phyloP scores from a whole-genome alignment of 2,113 vertebrate species.

The Sander lucioperca region DNA sequence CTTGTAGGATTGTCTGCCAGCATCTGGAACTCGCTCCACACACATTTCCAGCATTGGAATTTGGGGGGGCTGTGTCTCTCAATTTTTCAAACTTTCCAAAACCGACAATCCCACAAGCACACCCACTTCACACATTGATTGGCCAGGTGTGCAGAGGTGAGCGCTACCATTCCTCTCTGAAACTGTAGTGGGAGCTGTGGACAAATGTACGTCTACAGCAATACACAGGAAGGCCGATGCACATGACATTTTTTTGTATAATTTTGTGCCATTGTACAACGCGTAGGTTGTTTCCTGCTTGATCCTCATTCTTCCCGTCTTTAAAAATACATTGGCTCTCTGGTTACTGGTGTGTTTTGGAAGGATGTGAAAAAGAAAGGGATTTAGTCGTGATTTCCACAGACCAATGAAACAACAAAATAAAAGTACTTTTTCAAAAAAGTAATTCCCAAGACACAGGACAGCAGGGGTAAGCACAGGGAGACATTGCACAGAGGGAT shows the following conservation, averaged over 20 bases:
- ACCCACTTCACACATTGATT: not conserved
- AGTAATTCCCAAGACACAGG: not conserved
- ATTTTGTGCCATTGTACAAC: not conserved
- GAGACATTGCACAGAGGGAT: constrained; percentile 13
- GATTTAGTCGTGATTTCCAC: not conserved
- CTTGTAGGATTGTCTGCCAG: not conserved
- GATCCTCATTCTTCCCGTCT: not conserved
- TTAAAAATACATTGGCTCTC: not conserved
- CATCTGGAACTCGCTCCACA: not conserved
- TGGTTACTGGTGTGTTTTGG: not conserved
- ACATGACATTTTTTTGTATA: not conserved
- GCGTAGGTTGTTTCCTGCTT: not conserved
- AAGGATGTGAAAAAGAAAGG: not conserved
- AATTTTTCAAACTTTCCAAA: not conserved
- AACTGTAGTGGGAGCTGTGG: not conserved
- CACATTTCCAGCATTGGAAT: not conserved
- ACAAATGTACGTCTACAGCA: not conserved
- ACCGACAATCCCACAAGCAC: not conserved
- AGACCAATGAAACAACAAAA: constrained; percentile 8
- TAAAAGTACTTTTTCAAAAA: not conserved
- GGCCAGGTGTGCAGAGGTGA: not conserved
- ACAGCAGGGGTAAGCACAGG: constrained; percentile 10
- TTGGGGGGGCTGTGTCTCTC: too few relatives aligned
- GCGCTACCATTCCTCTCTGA: not conserved
- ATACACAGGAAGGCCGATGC: too few relatives aligned